phyloP scores from a whole-genome alignment of 2,888 invertebrate genomes.

The Drosophila rubida region DNA sequence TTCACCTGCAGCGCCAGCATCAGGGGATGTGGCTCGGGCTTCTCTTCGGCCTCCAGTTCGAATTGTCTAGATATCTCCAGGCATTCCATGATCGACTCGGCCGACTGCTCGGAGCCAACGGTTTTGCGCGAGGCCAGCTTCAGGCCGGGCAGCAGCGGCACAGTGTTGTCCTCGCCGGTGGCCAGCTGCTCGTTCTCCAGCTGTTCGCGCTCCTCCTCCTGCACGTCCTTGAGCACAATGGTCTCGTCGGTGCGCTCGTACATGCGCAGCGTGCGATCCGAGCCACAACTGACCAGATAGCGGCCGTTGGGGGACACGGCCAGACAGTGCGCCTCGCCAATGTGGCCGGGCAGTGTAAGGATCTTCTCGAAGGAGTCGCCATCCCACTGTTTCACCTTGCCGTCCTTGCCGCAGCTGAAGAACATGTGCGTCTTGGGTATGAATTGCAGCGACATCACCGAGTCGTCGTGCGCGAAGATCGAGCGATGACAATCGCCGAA shows the following conservation, averaged over 20 bases:
- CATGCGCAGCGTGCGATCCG: conserved; percentile 94
- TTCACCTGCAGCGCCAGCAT: conserved; percentile 92
- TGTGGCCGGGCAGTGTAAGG: conserved; percentile 92
- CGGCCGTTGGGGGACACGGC: conserved; percentile 93
- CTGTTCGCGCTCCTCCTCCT: conserved; percentile 93
- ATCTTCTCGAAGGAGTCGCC: conserved; percentile 96
- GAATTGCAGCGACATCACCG: conserved; percentile 95
- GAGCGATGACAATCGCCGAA: conserved; percentile 99
- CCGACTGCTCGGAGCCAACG: conserved; percentile 86
- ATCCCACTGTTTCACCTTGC: conserved; percentile 98
- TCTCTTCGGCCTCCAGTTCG: conserved; percentile 84
- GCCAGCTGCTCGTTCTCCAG: conserved; percentile 88
- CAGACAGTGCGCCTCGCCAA: conserved; percentile 91
- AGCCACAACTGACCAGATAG: conserved; percentile 92
- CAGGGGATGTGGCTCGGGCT: conserved; percentile 89
- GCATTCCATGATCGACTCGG: conserved; percentile 96
- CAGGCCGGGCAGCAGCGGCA: conserved; percentile 90
- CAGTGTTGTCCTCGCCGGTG: conserved; percentile 89
- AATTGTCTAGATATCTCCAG: conserved; percentile 90
- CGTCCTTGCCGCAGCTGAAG: conserved; percentile 97
- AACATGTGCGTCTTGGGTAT: conserved; percentile 96
- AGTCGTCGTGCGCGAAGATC: conserved; percentile 98
- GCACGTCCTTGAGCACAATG: conserved; percentile 95
- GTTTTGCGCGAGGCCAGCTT: conserved; percentile 93
- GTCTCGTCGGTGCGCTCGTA: conserved; percentile 95